Conservation (phyloP, 1,140 invertebrate species). For the Caerostris extrusa region DNA sequence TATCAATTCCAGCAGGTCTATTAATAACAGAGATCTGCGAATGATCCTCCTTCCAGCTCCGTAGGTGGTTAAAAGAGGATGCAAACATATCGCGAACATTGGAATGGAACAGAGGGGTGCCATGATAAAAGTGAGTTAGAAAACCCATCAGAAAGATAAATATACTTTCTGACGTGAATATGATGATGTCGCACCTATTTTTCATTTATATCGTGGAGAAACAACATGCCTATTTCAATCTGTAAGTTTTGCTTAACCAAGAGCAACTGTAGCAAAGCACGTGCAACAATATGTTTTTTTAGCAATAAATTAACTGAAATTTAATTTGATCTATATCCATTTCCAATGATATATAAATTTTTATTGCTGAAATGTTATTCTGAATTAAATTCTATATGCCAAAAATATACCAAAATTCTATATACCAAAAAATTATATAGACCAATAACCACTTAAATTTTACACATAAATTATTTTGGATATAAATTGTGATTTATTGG, state of each 20-base stretch:
- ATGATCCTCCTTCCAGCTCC: background rate
- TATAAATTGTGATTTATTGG: too few species aligned
- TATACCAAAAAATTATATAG: too few species aligned
- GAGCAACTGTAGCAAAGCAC: background rate
- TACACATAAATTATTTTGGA: too few species aligned
- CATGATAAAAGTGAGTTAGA: background rate
- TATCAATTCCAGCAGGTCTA: conserved; percentile 13
- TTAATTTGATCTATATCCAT: too few species aligned
- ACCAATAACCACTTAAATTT: too few species aligned
- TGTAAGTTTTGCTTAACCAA: background rate
- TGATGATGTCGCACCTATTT: conserved; percentile 26
- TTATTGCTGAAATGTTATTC: too few species aligned
- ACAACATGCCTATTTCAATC: conserved; percentile 20
- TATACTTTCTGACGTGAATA: background rate
- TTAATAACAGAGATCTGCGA: conserved; percentile 51
- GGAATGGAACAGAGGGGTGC: background rate
- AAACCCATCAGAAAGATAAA: conserved; percentile 42
- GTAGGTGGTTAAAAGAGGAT: conserved; percentile 61
- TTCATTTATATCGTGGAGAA: background rate
- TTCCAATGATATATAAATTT: too few species aligned
- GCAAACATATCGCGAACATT: conserved; percentile 14
- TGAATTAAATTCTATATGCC: too few species aligned
- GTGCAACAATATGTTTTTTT: background rate
- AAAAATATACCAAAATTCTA: too few species aligned
- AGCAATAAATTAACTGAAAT: too few species aligned